Evolutionary conservation across 2,888 invertebrate species (phyloP).

Genomic region (Hydraecia micacea): DNA sequence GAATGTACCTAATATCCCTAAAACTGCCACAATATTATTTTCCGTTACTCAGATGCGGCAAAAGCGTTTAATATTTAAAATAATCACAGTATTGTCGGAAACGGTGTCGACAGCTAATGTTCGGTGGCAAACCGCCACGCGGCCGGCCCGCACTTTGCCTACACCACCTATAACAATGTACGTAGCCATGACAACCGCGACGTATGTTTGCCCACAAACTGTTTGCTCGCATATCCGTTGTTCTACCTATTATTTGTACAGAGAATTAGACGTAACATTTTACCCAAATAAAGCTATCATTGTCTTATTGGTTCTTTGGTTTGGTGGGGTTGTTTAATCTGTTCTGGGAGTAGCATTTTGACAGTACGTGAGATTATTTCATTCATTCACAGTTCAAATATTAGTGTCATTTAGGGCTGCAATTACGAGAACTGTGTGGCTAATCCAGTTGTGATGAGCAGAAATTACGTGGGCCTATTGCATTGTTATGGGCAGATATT

Average conservation of each 20-base stretch:
- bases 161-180: conserved; percentile 39
- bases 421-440: not conserved
- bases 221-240: conserved; percentile 81
- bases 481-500: too few relatives aligned
- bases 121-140: conserved; percentile 73
- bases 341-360: conserved; percentile 16
- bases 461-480: not conserved
- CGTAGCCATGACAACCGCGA: conserved; percentile 68
- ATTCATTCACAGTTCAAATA: not conserved
- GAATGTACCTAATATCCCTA: conserved; percentile 42
- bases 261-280: conserved; percentile 79
- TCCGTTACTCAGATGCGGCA: conserved; percentile 57
- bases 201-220: conserved; percentile 78
- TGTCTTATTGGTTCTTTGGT: conserved; percentile 49
- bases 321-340: conserved; percentile 35
- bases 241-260: conserved; percentile 83
- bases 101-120: conserved; percentile 68
- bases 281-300: conserved; percentile 64
- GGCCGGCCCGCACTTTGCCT: conserved; percentile 65
- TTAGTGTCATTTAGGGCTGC: not conserved
- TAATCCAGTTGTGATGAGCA: not conserved
- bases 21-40: conserved; percentile 62
- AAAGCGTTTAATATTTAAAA: conserved; percentile 68
- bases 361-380: not conserved
- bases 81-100: conserved; percentile 70